Base-by-base conservation (phyloP, 2,888 invertebrate species). In the Clusia tigrina region DNA sequence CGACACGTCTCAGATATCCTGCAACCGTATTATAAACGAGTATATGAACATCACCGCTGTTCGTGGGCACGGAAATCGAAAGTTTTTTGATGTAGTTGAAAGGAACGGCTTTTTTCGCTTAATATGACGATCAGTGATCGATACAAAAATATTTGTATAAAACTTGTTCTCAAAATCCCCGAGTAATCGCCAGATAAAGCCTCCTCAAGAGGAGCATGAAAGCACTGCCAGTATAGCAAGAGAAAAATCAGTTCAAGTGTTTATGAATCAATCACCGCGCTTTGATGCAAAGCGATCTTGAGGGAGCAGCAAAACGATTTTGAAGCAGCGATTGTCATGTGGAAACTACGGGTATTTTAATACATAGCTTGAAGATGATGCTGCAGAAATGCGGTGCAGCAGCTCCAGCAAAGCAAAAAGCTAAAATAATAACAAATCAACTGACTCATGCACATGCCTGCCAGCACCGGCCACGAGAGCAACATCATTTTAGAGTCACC, bases 281-380 rank as follows among this genome's bases (percentile, higher is more conserved):
- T 77, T 77, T 77, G 73, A 74, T 74, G 59, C 66, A 62, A 64
- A 68, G 69, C 24, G 65, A 63, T 72, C 74, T 67, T 60, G 62
- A 48, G 22, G 48, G 20, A 22, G 48, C 22, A 5, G 20, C 42
- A n/a, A 32, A 9, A 32, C 32, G 32, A 32, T 12, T 12, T 32
- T 6, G 42, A 3, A 3, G 42, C n/a, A 3, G 3, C 48, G 22
- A 22, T 20, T 48, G 48, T 48, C 48, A 48, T 48, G 48, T 48
- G 48, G 48, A 2, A 48, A 48, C 48, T 48, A n/a, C n/a, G n/a
- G n/a, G n/a, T n/a, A 48, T 48, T 48, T 48, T 51, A 20, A 55
- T 52, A 54, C 32, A 25, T 26, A 46, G 15, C 2, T 52, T 54
- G 5, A 52, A 12, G 23, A 62, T 66, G 72, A 71, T 71, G 75